Conservation (phyloP, 2,888 invertebrate species). For the Nomada goodeniana region DNA sequence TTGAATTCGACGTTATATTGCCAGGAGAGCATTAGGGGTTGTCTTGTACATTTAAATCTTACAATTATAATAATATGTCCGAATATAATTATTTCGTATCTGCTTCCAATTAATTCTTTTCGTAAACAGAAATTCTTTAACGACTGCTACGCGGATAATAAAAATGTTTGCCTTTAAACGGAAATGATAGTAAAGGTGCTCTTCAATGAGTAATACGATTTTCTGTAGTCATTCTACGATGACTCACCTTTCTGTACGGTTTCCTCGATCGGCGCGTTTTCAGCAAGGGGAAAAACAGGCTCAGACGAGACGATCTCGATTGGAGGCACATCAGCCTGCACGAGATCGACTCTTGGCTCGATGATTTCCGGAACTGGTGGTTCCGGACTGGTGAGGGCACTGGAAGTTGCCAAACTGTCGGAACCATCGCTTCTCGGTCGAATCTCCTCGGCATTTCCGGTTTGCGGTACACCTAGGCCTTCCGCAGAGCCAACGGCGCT, state of each 20-base stretch:
- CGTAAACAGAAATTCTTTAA: neutral
- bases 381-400: conserved; percentile 86
- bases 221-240: neutral
- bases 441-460: conserved; percentile 71
- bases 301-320: conserved; percentile 60
- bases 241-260: conserved; percentile 85
- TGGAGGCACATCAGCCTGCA: conserved; percentile 66
- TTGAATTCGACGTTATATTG: no score
- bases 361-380: conserved; percentile 85
- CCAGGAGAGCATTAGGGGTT: no score
- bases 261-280: conserved; percentile 86
- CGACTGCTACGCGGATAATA: no score
- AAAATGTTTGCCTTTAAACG: no score
- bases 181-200: neutral
- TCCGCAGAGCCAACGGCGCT: conserved; percentile 88
- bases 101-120: neutral
- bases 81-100: no score
- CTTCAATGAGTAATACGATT: neutral
- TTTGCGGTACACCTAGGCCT: conserved; percentile 82
- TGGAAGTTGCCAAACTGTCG: conserved; percentile 85
- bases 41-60: no score
- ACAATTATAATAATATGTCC: no score
- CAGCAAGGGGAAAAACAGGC: conserved; percentile 73
- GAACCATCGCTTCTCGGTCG: conserved; percentile 84
- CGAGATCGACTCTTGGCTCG: conserved; percentile 82